A percentile compares a stretch with the other conserved stretches of the same genome.
Conservation (phyloP, 2,888 invertebrate genomes). For the Altica lythri region DNA sequence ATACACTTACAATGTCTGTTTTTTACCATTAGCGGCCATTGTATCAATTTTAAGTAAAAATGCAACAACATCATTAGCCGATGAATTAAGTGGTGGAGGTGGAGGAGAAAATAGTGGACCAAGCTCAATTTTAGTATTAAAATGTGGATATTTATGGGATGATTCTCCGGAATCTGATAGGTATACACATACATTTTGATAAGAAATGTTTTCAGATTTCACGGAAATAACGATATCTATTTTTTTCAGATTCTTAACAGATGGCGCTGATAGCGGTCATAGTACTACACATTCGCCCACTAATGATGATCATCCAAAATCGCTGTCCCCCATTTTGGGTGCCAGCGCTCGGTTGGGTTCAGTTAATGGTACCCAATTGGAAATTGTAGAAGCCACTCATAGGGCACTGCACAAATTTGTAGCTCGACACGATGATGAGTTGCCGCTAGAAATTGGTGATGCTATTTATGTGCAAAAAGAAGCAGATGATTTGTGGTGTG, state of each 20-base stretch:
- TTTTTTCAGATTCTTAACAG: constrained; percentile 65
- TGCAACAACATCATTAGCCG: constrained; percentile 72
- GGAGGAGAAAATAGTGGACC: constrained; percentile 57
- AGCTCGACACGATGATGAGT: constrained; percentile 93
- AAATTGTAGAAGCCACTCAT: constrained; percentile 86
- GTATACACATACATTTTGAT: constrained; percentile 26
- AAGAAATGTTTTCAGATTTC: too few relatives aligned
- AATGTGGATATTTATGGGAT: constrained; percentile 75
- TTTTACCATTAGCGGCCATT: background rate
- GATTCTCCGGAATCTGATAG: constrained; percentile 86
- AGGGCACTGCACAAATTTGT: constrained; percentile 94
- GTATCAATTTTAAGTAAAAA: constrained; percentile 8
- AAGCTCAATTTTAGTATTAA: constrained; percentile 69
- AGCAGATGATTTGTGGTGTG: constrained; percentile 97
- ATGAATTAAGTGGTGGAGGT: constrained; percentile 64
- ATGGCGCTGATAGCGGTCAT: constrained; percentile 88
- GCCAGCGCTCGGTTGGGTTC: constrained; percentile 67
- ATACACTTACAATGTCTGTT: background rate
- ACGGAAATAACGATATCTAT: background rate
- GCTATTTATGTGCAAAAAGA: constrained; percentile 96
- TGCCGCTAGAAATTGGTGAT: constrained; percentile 96
- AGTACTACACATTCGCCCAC: constrained; percentile 89
- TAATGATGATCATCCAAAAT: constrained; percentile 78
- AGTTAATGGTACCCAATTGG: constrained; percentile 65
- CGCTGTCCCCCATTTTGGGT: constrained; percentile 70